phyloP scores from a whole-genome alignment of 2,113 vertebrate genomes.

The Hoplias malabaricus region DNA sequence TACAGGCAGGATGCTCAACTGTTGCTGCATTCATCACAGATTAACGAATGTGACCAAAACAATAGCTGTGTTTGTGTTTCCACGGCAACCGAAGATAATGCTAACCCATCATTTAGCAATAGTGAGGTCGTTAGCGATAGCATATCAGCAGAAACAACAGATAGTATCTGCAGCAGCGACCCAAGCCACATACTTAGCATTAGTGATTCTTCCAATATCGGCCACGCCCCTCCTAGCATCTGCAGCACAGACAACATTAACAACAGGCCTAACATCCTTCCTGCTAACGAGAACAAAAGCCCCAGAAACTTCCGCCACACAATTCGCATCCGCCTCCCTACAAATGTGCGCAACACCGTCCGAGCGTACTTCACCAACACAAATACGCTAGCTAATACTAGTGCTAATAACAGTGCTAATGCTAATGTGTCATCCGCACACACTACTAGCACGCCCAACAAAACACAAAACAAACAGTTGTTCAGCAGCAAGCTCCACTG shows the following conservation, averaged over 20 bases:
- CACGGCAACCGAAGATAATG: not conserved
- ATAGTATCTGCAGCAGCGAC: not conserved
- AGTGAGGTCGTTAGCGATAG: not conserved
- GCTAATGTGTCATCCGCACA: slow-evolving; percentile 49
- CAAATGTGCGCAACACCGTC: slow-evolving; percentile 66
- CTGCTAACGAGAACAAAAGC: slow-evolving; percentile 21
- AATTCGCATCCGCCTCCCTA: slow-evolving; percentile 70
- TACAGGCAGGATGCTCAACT: slow-evolving; percentile 72
- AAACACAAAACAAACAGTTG: slow-evolving; percentile 57
- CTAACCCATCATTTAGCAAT: not conserved
- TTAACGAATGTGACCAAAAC: not conserved
- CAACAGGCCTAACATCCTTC: not conserved
- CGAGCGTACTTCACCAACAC: slow-evolving; percentile 76
- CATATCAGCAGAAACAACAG: not conserved
- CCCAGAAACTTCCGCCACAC: slow-evolving; percentile 64
- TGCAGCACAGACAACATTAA: not conserved
- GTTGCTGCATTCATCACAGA: slow-evolving; percentile 67
- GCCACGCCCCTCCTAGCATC: not conserved
- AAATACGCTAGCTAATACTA: too few species aligned
- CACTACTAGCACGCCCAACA: not conserved
- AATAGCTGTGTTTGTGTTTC: not conserved
- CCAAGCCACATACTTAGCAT: not conserved
- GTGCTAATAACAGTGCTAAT: too few species aligned
- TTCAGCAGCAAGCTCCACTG: slow-evolving; percentile 59
- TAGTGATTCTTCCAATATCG: not conserved